phyloP scores from a whole-genome alignment of 2,113 vertebrate genomes.

The Noctilio leporinus region DNA sequence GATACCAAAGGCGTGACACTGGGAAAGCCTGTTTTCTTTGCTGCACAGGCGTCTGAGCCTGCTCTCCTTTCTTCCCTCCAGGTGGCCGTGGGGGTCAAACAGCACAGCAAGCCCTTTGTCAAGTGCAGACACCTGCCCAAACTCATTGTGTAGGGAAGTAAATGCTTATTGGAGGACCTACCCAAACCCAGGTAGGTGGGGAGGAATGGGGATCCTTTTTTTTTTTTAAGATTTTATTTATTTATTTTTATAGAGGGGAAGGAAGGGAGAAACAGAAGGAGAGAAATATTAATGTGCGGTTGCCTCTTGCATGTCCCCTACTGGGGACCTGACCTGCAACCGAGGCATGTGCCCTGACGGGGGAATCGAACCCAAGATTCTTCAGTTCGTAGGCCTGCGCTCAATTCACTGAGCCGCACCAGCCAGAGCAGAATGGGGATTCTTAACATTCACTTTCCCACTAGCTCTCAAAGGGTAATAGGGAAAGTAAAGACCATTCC shows the following conservation, averaged over 20 bases:
- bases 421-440: too few species aligned
- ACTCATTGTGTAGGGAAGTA: rapidly evolving
- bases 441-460: background rate
- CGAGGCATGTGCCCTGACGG: too few species aligned
- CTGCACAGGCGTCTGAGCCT: background rate
- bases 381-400: too few species aligned
- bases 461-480: background rate
- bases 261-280: too few species aligned
- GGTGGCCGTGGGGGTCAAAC: background rate
- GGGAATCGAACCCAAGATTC: too few species aligned
- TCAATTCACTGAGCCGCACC: too few species aligned
- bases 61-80: background rate
- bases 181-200: background rate
- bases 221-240: too few species aligned
- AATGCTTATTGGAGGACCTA: background rate
- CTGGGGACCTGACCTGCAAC: too few species aligned
- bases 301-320: too few species aligned
- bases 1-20: rapidly evolving
- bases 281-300: too few species aligned
- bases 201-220: too few species aligned
- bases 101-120: background rate
- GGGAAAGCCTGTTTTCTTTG: background rate
- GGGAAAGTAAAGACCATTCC: background rate
- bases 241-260: too few species aligned
- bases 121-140: background rate